Evolutionary conservation across 1,140 invertebrate species (phyloP).

Genomic region (Pseudachorutes palmiensis): DNA sequence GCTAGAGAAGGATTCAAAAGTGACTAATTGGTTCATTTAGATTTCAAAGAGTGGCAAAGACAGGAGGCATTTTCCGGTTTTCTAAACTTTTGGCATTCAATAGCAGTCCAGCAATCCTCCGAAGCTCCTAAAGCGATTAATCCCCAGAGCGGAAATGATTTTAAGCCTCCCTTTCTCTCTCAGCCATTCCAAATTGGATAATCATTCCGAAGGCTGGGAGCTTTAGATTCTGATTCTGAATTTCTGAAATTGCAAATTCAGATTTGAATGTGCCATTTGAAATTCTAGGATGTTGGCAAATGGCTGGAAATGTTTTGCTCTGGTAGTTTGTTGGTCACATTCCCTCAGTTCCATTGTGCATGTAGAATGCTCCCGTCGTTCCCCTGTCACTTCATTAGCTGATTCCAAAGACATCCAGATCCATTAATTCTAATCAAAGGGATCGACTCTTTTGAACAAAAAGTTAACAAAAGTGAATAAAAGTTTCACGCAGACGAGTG

Average conservation of each 20-base stretch:
- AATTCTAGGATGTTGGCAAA: neutral
- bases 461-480: neutral
- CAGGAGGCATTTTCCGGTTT: neutral
- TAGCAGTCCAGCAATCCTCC: neutral
- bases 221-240: too few relatives aligned
- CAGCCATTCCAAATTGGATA: too few relatives aligned
- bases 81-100: neutral
- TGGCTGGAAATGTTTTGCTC: neutral
- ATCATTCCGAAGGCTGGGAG: too few relatives aligned
- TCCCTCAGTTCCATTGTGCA: neutral
- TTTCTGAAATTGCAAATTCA: too few relatives aligned
- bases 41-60: neutral
- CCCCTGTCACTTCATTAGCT: conserved; percentile 7
- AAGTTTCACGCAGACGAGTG: neutral
- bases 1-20: conserved; percentile 11
- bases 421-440: conserved; percentile 9
- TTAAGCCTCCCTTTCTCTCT: too few relatives aligned
- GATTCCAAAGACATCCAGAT: neutral
- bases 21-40: neutral
- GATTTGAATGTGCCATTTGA: too few relatives aligned
- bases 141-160: too few relatives aligned
- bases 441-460: neutral
- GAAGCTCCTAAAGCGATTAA: too few relatives aligned
- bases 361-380: neutral
- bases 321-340: neutral